Base-by-base conservation (phyloP, 2,888 invertebrate genomes). In the Eurytoma adleriae region DNA sequence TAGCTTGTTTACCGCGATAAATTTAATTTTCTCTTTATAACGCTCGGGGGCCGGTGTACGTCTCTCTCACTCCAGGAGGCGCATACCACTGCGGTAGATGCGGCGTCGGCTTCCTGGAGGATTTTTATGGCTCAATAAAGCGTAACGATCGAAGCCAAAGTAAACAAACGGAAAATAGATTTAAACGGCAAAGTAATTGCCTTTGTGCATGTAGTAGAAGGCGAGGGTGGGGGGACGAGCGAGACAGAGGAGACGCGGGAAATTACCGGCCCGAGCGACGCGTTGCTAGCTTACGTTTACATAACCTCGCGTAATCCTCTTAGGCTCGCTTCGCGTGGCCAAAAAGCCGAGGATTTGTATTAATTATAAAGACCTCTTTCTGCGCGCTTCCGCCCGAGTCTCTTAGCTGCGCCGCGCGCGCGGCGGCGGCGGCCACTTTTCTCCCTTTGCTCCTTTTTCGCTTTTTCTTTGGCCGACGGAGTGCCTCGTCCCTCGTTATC, bases 261-360 rank as follows among this genome's bases (percentile, higher is more conserved):
- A 70, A 64, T 61, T 77, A 66, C 16, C 62, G n/a, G 54, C 18
- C n/a, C 64, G 62, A 61, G 16, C 7, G 30, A 20, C 7, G 50
- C 27, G 52, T 56, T 30, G 54, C 48, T 69, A 57, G 78, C 71
- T 74, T 68, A 68, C 64, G 71, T 84, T 79, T 83, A 85, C 83
- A 83, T 75, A 74, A 52, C 74, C 30, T 48, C 56, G 59, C 50
- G 50, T 86, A 85, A 85, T 85, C 85, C 84, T 83, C 84, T 85
- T 85, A 84, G 82, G 81, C 72, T 82, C 82, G 72, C 85, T 85
- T 59, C 57, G 75, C 76, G 54, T 61, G 67, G 67, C 77, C 81
- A 80, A 82, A 85, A 80, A 80, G 68, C 64, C 71, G 61, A 78
- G 84, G 81, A 82, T 84, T 84, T 80, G 81, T 85, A 85, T 84